phyloP scores from a whole-genome alignment of 2,797 vertebrate genomes.

The Ptychobarbus kaznakovi region DNA sequence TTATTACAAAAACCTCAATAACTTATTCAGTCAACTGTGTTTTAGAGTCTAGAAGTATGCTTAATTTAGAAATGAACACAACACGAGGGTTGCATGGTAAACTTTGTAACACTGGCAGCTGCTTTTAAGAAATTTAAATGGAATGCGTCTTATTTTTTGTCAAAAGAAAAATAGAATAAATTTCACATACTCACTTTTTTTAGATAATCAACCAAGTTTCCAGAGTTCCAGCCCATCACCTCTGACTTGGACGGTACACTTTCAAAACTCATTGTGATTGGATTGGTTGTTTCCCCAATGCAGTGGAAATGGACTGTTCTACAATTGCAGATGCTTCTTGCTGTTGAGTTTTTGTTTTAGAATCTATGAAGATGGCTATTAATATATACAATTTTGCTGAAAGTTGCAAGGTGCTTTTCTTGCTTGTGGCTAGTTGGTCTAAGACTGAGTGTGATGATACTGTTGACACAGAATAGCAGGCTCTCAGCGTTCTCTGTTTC shows the following conservation, averaged over 20 bases:
- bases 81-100: neutral
- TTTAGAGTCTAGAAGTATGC: neutral
- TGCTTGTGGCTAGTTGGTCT: slow-evolving; percentile 33
- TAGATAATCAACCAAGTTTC: slow-evolving; percentile 72
- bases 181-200: slow-evolving; percentile 65
- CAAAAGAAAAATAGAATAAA: neutral
- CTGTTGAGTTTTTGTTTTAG: neutral
- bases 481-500: slow-evolving; percentile 16
- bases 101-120: too few relatives aligned
- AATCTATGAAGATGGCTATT: neutral
- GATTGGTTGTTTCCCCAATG: neutral
- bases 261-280: slow-evolving; percentile 68
- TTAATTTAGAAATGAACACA: neutral
- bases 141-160: slow-evolving; percentile 35
- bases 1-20: neutral
- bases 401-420: neutral
- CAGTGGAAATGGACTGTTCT: neutral
- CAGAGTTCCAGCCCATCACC: slow-evolving; percentile 72
- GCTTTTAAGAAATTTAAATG: neutral
- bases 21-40: neutral
- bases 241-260: slow-evolving; percentile 65
- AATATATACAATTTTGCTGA: neutral
- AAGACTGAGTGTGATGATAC: slow-evolving; percentile 7
- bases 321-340: neutral
- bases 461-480: slow-evolving; percentile 23